Evolutionary conservation across 1,140 invertebrate genomes (phyloP).

Genomic region (Bombus pyrosoma): DNA sequence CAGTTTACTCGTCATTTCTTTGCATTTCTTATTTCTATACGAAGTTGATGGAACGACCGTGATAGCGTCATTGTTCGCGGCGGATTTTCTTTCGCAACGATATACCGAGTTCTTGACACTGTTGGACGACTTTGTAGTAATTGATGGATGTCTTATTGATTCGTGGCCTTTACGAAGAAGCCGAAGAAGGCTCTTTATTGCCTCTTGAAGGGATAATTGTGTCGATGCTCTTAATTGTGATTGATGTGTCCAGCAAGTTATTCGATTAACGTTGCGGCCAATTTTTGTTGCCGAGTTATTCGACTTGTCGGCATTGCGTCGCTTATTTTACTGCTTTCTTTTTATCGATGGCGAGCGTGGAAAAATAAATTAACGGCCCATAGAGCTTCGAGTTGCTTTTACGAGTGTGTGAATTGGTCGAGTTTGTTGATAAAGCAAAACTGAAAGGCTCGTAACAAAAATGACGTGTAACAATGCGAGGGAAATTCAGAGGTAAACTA

Average conservation of each 20-base stretch:
- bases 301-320: not conserved
- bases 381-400: too few species aligned
- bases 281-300: not conserved
- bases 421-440: too few species aligned
- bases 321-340: not conserved
- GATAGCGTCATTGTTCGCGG: too few species aligned
- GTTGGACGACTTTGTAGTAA: not conserved
- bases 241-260: not conserved
- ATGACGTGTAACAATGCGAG: too few species aligned
- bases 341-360: too few species aligned
- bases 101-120: not conserved
- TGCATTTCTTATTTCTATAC: too few species aligned
- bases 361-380: not conserved
- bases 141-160: conserved; percentile 34
- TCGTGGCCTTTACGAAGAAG: not conserved
- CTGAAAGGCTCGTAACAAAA: too few species aligned
- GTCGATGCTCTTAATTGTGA: conserved; percentile 30
- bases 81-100: not conserved
- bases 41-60: too few species aligned
- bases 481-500: too few species aligned
- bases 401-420: not conserved
- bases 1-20: too few species aligned
- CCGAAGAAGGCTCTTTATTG: conserved; percentile 28
- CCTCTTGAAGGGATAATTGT: not conserved
- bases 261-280: not conserved